Evolutionary conservation across 2,113 vertebrate genomes (phyloP), one percentile per base, ranked within the genome.

Genomic region (Peucedramus taeniatus): DNA sequence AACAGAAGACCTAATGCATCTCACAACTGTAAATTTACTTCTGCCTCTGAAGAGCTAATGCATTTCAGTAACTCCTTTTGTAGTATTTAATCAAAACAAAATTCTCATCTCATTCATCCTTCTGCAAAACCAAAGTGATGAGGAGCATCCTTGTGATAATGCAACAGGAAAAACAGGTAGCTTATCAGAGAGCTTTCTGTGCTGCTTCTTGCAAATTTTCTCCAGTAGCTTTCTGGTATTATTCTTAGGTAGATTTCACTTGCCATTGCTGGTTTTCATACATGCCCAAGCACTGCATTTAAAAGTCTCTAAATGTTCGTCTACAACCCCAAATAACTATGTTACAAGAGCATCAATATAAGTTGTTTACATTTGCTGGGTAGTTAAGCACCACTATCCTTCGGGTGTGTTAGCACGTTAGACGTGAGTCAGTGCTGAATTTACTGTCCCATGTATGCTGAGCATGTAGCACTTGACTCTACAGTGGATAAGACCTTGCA

Each of bases 51-150:
- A 79, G 39, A 87, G 35, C 30, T 79, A 71, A 71, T 71, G 54
- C 37, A 28, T 75, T 91, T 91, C 78, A 68, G 1, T 71, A 57
- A 49, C 28, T 94, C 28, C n/a, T 90, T 85, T 56, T 82, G 35
- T 79, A 85, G 56, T 64, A 84, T 56, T 82, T 49, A 60, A n/a
- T 82, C 13, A 47, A 66, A 94, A 68, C 79, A 83, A 68, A 92
- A 86, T 49, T 86, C 76, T 22, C 10, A 49, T 53, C 15, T 77
- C 44, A 47, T 89, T 75, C 45, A 65, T 83, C 30, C 31, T 72
- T 74, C 64, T 82, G 24, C 95, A 78, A 70, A 91, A 70, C 7
- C 13, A 14, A 61, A 42, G 7, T 50, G 54, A 77, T 63, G 45
- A 75, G 28, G 39, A 80, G 40, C 53, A 63, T 71, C 24, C n/a